Percentiles rank a stretch among this genome's conserved stretches.
Conservation (phyloP, 2,797 vertebrate species). For the Cyclopterus lumpus region DNA sequence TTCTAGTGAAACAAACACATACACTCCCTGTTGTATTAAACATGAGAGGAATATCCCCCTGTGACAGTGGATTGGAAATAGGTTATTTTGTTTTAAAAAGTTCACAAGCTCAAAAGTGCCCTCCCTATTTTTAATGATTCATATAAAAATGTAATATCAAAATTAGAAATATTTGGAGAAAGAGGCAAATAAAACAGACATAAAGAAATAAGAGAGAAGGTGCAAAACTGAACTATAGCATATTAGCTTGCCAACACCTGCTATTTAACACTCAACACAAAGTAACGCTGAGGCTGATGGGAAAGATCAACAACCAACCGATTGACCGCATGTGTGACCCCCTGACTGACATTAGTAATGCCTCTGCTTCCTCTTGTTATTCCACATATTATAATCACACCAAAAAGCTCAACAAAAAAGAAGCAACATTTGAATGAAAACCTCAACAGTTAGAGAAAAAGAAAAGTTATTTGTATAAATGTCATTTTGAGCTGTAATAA, state of each 20-base stretch:
- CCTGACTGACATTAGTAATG: neutral
- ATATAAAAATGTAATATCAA: too few species aligned
- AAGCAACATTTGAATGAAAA: neutral
- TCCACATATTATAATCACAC: neutral
- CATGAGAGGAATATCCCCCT: neutral
- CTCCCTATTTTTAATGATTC: too few species aligned
- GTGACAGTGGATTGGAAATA: neutral
- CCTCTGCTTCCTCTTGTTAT: neutral
- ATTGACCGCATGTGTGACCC: neutral
- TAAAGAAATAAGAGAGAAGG: too few species aligned
- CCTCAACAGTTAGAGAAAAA: neutral
- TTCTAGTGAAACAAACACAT: conserved; percentile 51
- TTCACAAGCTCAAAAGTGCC: neutral
- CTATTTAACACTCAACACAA: too few species aligned
- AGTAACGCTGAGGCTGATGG: too few species aligned
- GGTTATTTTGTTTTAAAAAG: neutral
- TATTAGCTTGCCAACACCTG: too few species aligned
- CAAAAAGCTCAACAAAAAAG: neutral
- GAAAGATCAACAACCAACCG: neutral
- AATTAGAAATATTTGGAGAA: too few species aligned
- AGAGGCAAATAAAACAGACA: too few species aligned
- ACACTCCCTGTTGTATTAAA: conserved; percentile 21
- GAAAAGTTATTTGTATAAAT: neutral
- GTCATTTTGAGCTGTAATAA: neutral
- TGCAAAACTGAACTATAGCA: neutral